Base-by-base conservation (phyloP, 2,888 invertebrate species). In the Ptychoptera albimana region DNA sequence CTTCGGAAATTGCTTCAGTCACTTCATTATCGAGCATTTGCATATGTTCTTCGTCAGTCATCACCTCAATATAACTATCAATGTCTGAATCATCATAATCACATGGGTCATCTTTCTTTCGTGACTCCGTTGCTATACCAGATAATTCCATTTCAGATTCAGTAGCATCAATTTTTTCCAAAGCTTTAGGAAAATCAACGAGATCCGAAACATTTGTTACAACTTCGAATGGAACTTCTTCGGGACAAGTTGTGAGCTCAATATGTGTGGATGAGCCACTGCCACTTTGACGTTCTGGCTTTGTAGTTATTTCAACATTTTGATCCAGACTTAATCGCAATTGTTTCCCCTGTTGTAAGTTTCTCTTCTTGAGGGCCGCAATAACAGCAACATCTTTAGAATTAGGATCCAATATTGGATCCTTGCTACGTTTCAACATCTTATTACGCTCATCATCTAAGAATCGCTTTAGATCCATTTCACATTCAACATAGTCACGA, bases 1-100 rank as follows among this genome's bases (percentile, higher is more conserved):
- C 72, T 2, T 64, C 58, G 23, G 58, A 57, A 2, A 66, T 55
- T 42, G 66, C 66, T 42, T 61, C 56, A 9, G 50, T 50, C 31
- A 44, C 37, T 7, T 45, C 40, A n/a, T 43, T 37, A 9, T 23
- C 16, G 12, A 44, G 36, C n/a, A 39, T 35, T 36, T 39, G 41
- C 29, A 37, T 5, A 14, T 14, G 13, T 34, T 34, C 39, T 23
- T 39, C 42, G 15, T 44, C 44, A 32, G 15, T 42, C 7, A 29
- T 16, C 7, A 23, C 7, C 23, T 38, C 34, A 15, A 44, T 13
- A 32, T 23, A 14, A 9, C 13, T 1, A 1, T 36, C 34, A 34
- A 15, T 32, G 30, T 30, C 30, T 42, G 35, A 42, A 8, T 12
- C 31, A 4, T 30, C 32, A 32, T 40, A 30, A 14, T 30, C 31